Evolutionary conservation across 2,888 invertebrate species (phyloP), one percentile per base, ranked within the genome.

Genomic region (Rotaria magnacalcarata): DNA sequence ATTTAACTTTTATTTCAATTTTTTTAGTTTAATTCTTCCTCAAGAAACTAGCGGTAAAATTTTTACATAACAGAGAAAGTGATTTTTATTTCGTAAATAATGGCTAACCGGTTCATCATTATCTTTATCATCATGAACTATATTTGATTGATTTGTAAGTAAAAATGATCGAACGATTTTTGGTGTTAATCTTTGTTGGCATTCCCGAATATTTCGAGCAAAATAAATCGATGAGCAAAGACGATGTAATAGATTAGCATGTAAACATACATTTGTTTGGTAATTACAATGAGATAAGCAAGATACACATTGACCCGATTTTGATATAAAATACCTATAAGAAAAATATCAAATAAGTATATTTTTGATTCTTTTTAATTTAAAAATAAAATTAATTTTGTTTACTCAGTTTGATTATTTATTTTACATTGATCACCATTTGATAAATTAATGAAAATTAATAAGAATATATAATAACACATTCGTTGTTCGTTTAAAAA

Each of bases 221-320:
- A n/a, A 4, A 47, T 47, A 80, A 11, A 43, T 80, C 6, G 47
- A 47, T 47, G 43, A 43, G 47, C 80, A 80, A n/a, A 80, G 16
- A 80, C 47, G 47, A 47, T 19, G 43, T 80, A 80, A 80, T 80
- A n/a, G 47, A 43, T 24, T 47, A n/a, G 14, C 11, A 47, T n/a
- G 14, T 80, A 80, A 47, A 80, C 80, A 80, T 80, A 80, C n/a
- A 6, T 47, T 47, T 43, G 80, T 47, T 80, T 80, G 80, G 47
- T 80, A 43, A 47, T 80, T 80, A 80, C 80, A 80, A 47, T 80
- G 47, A 80, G 43, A 47, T 14, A 80, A 47, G 47, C 80, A 80
- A 24, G 80, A 80, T 80, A 80, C 8, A 80, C 80, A 80, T 80
- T 24, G 10, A 80, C 80, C 80, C 24, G 80, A 80, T 80, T 80